Base-by-base conservation (phyloP, 1,140 invertebrate genomes). In the Helicoverpa armigera region DNA sequence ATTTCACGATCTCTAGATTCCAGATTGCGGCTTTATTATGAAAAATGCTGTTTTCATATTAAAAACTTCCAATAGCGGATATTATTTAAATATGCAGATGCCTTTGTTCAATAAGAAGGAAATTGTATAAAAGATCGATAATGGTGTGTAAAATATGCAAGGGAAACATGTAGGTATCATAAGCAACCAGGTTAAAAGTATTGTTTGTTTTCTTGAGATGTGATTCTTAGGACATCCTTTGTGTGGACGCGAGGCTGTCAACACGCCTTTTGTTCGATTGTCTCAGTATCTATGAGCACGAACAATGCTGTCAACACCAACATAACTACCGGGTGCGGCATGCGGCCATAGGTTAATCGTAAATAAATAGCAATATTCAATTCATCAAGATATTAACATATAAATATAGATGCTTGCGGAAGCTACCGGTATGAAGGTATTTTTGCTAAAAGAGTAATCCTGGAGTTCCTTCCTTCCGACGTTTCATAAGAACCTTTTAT, bases 301-400 rank as follows among this genome's bases (percentile, higher is more conserved):
- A 29, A 76, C 58, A 76, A 76, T 76, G 31, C 58, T 48, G 29
- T 51, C 58, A 63, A 76, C 35, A 61, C 29, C 58, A 63, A 76
- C 35, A 61, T 43, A 61, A 63, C 4, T 23, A 63, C 43, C 43
- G 14, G n/a, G 12, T 73, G 31, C 23, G 35, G 16, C 31, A 35
- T 29, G 48, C 4, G 2, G 54, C 10, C 5, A 11, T 4, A 7
- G 16, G 4, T 4, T 23, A 18, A 2, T 16, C 7, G 14, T 10
- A 56, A 10, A 56, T 10, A 56, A n/a, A 56, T 16, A 56, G 10
- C 54, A 58, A 18, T 16, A 7, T 56, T 56, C 2, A 16, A 16
- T 56, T 56, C 54, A 56, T 43, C 9, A 9, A 43, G 35, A 43
- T 43, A 9, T 7, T 5, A 23, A 23, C 1, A 23, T 43, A 43